Percentiles rank a stretch among this genome's conserved stretches.
Evolutionary conservation across 2,797 vertebrate species (phyloP).

Genomic region (Synaphobranchus kaupii): DNA sequence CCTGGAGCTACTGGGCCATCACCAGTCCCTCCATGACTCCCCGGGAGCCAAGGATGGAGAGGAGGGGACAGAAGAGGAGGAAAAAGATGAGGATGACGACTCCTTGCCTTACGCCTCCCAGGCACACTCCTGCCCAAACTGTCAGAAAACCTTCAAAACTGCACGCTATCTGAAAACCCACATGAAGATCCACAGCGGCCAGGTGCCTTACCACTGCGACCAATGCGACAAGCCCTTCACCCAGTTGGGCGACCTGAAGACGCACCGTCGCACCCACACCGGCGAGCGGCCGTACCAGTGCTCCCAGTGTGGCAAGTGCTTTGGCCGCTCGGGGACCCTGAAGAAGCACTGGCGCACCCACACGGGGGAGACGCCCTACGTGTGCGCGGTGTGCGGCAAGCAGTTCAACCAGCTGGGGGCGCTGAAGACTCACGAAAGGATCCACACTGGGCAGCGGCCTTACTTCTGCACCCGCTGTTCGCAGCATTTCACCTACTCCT

Average conservation of each 20-base stretch:
- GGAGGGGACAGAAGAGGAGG: constrained; percentile 24
- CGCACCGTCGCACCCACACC: constrained; percentile 37
- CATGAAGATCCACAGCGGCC: constrained; percentile 41
- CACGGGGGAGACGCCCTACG: constrained; percentile 40
- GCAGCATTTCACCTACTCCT: constrained; percentile 42
- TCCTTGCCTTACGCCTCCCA: neutral
- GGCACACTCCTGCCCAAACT: constrained; percentile 28
- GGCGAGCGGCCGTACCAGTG: constrained; percentile 41
- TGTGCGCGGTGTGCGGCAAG: constrained; percentile 35
- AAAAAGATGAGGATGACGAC: neutral
- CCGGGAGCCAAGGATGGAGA: neutral
- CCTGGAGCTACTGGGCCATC: constrained; percentile 30
- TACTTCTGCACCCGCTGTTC: constrained; percentile 37
- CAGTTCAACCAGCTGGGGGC: constrained; percentile 43
- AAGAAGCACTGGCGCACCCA: constrained; percentile 46
- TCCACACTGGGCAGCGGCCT: constrained; percentile 38
- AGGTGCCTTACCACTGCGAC: constrained; percentile 40
- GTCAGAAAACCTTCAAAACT: constrained; percentile 36
- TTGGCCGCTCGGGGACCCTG: constrained; percentile 40
- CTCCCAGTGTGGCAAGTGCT: constrained; percentile 38
- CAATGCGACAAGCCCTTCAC: constrained; percentile 40
- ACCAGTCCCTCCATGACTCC: constrained; percentile 32
- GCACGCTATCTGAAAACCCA: constrained; percentile 40
- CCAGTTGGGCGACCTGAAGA: constrained; percentile 41
- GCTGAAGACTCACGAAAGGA: constrained; percentile 37